phyloP scores from a whole-genome alignment of 2,113 vertebrate genomes.

The Neomonachus schauinslandi region DNA sequence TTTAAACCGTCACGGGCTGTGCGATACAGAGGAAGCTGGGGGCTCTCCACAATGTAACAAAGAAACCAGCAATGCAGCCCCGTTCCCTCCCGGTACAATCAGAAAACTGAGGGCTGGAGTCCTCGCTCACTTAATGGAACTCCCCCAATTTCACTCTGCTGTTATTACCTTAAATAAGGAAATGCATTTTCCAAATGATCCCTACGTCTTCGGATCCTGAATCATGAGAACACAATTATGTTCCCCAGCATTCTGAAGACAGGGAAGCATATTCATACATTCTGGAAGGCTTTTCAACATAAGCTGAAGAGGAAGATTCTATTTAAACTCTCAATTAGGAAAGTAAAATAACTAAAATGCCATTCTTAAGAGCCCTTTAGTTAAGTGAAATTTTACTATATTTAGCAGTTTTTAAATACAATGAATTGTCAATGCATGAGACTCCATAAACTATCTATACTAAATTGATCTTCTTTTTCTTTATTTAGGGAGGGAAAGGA shows the following conservation, averaged over 20 bases:
- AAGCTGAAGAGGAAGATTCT: constrained; percentile 11
- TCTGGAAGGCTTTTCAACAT: constrained; percentile 47
- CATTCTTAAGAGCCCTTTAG: not conserved
- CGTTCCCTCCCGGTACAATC: not conserved
- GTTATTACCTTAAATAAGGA: not conserved
- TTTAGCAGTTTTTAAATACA: not conserved
- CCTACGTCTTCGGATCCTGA: not conserved
- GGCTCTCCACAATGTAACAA: not conserved
- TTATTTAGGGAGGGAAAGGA: not conserved
- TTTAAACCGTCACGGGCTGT: not conserved
- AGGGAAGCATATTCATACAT: not conserved
- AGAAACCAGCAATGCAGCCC: not conserved
- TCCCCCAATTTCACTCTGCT: not conserved
- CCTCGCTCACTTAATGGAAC: not conserved
- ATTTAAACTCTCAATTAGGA: not conserved
- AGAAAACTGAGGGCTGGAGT: not conserved
- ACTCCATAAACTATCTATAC: not conserved
- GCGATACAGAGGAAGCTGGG: not conserved
- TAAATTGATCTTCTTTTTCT: not conserved
- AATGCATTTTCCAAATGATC: not conserved
- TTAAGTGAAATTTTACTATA: not conserved
- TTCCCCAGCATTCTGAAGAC: not conserved
- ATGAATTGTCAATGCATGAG: not conserved
- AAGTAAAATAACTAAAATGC: not conserved
- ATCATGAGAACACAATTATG: not conserved